phyloP scores from a whole-genome alignment of 1,140 invertebrate species.

The Anadara kagoshimensis region DNA sequence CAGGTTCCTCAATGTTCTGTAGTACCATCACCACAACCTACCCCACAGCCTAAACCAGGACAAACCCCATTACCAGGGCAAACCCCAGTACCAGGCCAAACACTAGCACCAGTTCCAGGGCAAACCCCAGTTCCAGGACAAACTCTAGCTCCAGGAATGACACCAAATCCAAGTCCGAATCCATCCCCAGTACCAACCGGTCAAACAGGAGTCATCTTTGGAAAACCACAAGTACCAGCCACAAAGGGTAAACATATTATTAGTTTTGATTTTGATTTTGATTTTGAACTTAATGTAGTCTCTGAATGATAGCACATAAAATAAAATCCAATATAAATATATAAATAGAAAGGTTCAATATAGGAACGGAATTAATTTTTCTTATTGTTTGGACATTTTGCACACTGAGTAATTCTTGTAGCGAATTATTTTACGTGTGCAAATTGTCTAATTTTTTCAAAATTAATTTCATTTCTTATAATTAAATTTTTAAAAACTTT shows the following conservation, averaged over 20 bases:
- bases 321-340: no score
- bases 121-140: background rate
- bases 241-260: conserved; percentile 40
- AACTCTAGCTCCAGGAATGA: conserved; percentile 17
- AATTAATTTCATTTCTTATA: no score
- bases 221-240: conserved; percentile 33
- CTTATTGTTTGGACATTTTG: no score
- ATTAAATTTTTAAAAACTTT: no score
- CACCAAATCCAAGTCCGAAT: conserved; percentile 22
- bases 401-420: no score
- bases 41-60: background rate
- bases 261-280: no score
- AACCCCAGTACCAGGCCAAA: background rate
- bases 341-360: no score
- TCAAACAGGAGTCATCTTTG: conserved; percentile 35
- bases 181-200: conserved; percentile 32
- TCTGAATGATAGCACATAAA: no score
- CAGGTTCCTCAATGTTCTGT: conserved; percentile 53
- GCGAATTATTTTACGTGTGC: no score
- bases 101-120: background rate
- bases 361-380: no score
- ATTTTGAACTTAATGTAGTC: no score
- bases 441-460: no score
- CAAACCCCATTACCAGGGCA: background rate
- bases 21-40: conserved; percentile 46